Evolutionary conservation across 2,888 invertebrate genomes (phyloP).

Genomic region (Glaucopsyche alexis): DNA sequence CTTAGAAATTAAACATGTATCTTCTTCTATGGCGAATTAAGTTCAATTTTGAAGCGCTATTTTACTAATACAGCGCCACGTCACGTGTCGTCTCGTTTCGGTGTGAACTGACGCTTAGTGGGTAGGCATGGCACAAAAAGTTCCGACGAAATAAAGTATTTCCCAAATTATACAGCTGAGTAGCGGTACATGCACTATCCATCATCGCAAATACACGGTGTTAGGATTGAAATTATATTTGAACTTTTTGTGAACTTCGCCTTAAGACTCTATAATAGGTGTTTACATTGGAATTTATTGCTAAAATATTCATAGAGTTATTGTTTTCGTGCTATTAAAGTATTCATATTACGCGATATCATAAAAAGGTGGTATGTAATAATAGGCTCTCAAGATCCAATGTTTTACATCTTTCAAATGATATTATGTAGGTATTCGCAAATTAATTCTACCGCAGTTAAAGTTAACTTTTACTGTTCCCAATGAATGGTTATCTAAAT

Average conservation of each 20-base stretch:
- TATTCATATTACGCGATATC: neutral
- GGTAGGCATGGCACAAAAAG: conserved; percentile 7
- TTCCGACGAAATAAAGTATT: conserved; percentile 16
- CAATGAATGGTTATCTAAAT: neutral
- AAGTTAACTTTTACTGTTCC: neutral
- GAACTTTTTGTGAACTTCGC: conserved; percentile 22
- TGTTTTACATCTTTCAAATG: neutral
- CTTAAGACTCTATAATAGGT: neutral
- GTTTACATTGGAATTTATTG: conserved; percentile 14
- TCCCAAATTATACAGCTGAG: conserved; percentile 17
- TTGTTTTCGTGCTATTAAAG: conserved; percentile 19
- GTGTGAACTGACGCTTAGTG: neutral
- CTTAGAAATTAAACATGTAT: too few species aligned
- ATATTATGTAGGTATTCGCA: neutral
- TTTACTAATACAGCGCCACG: too few species aligned
- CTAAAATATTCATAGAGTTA: conserved; percentile 24
- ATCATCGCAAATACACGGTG: conserved; percentile 20
- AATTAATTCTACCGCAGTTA: neutral
- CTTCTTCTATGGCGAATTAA: too few species aligned
- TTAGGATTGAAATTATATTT: conserved; percentile 5
- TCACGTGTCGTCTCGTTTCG: too few species aligned
- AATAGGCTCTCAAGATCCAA: neutral
- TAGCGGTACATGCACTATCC: conserved; percentile 14
- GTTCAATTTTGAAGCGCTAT: too few species aligned
- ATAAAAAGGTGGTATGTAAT: conserved; percentile 19